These are phyloP conservation scores for Channa striata DNA, from an alignment of 2,797 vertebrate genomes.

Conservation along the genomic window DNA sequence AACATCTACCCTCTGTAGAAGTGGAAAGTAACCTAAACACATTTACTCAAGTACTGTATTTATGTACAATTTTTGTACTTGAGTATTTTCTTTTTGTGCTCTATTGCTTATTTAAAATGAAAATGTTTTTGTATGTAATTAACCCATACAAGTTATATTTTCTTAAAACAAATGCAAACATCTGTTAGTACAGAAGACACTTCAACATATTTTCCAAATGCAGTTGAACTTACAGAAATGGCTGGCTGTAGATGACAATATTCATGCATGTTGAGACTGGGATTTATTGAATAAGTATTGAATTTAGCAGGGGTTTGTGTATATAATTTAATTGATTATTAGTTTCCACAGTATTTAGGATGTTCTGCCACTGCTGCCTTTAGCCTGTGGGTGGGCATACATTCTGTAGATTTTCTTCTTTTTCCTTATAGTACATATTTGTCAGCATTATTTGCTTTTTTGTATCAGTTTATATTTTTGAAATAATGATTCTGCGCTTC, in stretches of 20 bases:
- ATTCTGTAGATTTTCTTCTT: not conserved
- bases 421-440: conserved; percentile 15
- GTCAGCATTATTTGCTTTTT: conserved; percentile 12
- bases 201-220: not conserved
- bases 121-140: not conserved
- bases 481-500: conserved; percentile 18
- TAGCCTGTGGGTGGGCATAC: conserved; percentile 3
- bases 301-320: too few species aligned
- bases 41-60: conserved; percentile 24
- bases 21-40: conserved; percentile 41
- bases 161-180: not conserved
- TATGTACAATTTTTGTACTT: not conserved
- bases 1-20: conserved; percentile 28
- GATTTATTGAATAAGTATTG: too few species aligned
- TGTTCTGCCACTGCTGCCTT: not conserved
- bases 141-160: not conserved
- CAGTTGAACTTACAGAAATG: not conserved
- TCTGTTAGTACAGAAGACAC: not conserved
- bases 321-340: not conserved
- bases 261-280: too few species aligned
- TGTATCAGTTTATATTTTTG: conserved; percentile 21
- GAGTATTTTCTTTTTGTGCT: not conserved
- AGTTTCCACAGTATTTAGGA: not conserved
- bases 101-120: not conserved
- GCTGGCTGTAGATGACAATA: not conserved